These are phyloP conservation scores for Phalanger gymnotis DNA, from an alignment of 2,797 vertebrate species.

Conservation along the genomic window DNA sequence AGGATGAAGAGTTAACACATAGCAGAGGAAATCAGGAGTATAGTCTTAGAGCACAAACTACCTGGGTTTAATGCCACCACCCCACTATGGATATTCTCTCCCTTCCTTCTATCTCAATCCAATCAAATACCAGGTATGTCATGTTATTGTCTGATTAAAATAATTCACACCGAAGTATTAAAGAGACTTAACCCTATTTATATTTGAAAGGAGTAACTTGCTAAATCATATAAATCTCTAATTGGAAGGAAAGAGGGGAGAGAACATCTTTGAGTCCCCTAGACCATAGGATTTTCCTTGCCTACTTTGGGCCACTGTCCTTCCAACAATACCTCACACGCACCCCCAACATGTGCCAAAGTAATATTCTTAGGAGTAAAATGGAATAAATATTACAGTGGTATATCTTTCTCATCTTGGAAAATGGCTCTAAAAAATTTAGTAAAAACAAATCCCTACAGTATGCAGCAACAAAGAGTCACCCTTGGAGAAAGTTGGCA, in stretches of 20 bases:
- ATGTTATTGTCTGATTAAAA: background rate
- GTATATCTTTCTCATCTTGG: background rate
- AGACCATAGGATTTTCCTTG: background rate
- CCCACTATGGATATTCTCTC: background rate
- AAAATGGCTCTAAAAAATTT: background rate
- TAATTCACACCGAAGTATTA: background rate
- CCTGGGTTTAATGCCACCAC: background rate
- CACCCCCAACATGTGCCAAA: background rate
- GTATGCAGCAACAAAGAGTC: background rate
- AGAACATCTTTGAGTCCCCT: background rate
- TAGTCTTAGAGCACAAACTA: background rate
- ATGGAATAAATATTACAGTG: background rate
- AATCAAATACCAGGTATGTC: background rate
- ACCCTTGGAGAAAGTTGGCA: background rate
- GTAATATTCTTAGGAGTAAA: background rate
- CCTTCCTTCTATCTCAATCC: background rate
- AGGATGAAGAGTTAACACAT: background rate
- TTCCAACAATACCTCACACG: background rate
- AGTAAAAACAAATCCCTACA: background rate
- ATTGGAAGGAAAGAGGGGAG: background rate
- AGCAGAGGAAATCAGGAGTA: background rate
- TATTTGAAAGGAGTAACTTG: background rate
- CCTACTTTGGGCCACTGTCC: background rate
- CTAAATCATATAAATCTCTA: background rate
- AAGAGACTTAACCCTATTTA: background rate